These are phyloP conservation scores for Eulithis prunata DNA, from an alignment of 2,888 invertebrate genomes.

Conservation along the genomic window DNA sequence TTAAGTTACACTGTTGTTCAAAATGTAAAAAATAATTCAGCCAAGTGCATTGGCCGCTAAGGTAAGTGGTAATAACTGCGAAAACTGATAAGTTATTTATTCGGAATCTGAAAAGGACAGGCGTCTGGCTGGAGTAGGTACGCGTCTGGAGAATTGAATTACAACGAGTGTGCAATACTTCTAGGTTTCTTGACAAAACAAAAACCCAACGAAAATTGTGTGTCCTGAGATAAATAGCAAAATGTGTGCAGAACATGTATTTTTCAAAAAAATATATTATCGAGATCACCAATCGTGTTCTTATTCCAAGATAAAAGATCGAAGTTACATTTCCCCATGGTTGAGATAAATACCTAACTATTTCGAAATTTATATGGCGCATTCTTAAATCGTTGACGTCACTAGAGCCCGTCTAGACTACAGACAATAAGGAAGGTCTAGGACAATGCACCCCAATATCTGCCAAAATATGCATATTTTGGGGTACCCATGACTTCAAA, in stretches of 20 bases:
- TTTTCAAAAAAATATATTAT: no score
- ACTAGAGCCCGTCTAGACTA: conserved; percentile 65
- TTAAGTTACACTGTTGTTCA: conserved; percentile 4
- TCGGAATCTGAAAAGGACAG: conserved; percentile 36
- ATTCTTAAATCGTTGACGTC: conserved; percentile 60
- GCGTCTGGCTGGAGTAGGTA: conserved; percentile 34
- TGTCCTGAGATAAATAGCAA: no score
- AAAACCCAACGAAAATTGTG: no score
- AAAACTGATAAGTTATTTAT: conserved; percentile 27
- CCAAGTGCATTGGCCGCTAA: conserved; percentile 11
- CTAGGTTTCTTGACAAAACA: no score
- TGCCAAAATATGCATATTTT: conserved; percentile 7
- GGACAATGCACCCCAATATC: conserved; percentile 54
- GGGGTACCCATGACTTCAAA: not conserved
- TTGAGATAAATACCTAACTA: no score
- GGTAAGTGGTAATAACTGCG: conserved; percentile 5
- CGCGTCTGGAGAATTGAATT: conserved; percentile 49
- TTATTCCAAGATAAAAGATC: no score
- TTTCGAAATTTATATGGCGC: no score
- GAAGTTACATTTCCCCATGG: no score
- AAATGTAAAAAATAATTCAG: not conserved
- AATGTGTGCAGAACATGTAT: no score
- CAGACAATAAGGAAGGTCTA: conserved; percentile 59
- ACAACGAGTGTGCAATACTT: conserved; percentile 18
- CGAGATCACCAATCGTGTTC: no score